phyloP scores from a whole-genome alignment of 2,113 vertebrate species.

The Hyaena hyaena region DNA sequence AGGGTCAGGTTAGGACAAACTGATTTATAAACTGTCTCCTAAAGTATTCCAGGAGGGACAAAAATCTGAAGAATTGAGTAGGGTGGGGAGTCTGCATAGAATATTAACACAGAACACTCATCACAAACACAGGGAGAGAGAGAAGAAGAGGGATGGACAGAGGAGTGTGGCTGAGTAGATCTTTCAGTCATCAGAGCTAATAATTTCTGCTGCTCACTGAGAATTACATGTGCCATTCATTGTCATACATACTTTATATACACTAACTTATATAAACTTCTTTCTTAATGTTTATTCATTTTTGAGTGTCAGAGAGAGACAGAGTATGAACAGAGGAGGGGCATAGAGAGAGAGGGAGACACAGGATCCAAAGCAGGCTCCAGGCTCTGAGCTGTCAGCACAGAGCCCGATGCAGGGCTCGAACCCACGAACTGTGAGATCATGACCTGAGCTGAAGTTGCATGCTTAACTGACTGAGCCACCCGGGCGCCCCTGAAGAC shows the following conservation, averaged over 20 bases:
- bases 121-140: background rate
- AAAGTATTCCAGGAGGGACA: background rate
- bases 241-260: background rate
- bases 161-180: background rate
- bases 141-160: no score
- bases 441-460: no score
- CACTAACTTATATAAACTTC: background rate
- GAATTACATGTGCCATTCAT: background rate
- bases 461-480: no score
- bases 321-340: no score
- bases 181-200: background rate
- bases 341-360: no score
- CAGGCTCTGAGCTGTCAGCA: no score
- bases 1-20: conserved; percentile 39
- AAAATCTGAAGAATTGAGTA: conserved; percentile 3
- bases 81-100: background rate
- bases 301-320: no score
- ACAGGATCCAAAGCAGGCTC: no score
- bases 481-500: no score
- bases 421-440: no score
- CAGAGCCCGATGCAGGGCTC: no score
- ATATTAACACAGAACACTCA: background rate
- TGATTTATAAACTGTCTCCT: conserved; percentile 53
- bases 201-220: background rate
- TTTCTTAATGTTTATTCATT: background rate